Base-by-base conservation (phyloP, 2,113 vertebrate species). In the Panthera uncia region DNA sequence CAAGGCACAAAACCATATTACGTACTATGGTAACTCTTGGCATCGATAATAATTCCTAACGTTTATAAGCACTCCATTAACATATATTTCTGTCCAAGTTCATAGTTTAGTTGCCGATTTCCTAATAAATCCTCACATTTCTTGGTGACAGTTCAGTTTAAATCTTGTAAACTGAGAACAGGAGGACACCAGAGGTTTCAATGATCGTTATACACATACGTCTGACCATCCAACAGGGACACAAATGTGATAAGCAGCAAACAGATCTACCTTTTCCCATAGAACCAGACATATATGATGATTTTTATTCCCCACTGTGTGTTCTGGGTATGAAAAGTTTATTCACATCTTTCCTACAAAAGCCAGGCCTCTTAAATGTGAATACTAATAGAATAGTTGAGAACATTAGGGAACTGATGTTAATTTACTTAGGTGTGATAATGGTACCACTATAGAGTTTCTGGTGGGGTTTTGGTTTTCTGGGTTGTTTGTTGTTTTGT, bases 291-390 rank as follows among this genome's bases (percentile, higher is more conserved):
- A 71, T 5, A 83, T 5, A 55, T 33, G 27, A 82, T 73, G 48
- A 76, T 27, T 95, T 94, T 87, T 83, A 91, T 79, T 93, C 71
- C 41, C 63, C 52, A 71, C 2, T 69, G 65, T 23, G 27, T 90
- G 10, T 74, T 95, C 94, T 92, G 76, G 92, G 68, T 36, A 19
- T 86, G 33, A 94, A 55, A 93, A 87, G 41, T 41, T 87, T 80
- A 92, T 92, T 78, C 38, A 85, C 19, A 86, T 36, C n/a, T 91
- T 95, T 93, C 65, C 66, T 94, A 85, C 38, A 95, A 91, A 95
- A 74, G 2, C 48, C 38, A 55, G 57, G 13, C 68, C 41, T 95
- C 82, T 84, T 89, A 86, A 95, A 82, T 52, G 38, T 81, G 36
- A 94, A 80, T 19, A 69, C 48, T 79, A 31, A 80, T 31, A 87